Evolutionary conservation across 2,888 invertebrate species (phyloP), one percentile per base, ranked within the genome.

Genomic region (Leptopterna dolabrata): DNA sequence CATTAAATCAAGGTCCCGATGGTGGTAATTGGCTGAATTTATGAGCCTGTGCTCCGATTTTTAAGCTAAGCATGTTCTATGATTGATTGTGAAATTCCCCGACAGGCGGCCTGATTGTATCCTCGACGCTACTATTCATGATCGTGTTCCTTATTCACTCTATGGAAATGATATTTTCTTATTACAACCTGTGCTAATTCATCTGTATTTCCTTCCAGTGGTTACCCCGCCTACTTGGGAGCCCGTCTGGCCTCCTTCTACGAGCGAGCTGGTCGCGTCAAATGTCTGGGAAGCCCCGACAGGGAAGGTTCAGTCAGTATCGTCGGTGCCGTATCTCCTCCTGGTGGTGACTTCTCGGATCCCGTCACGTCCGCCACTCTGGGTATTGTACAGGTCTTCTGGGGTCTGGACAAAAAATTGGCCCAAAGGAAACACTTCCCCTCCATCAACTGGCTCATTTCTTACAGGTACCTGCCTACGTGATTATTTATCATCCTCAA

Each of bases 311-410:
- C 98, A 87, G 99, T 99, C 87, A 99, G 98, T 90, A 99, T 99
- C 93, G 99, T 99, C 89, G 99, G 99, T 90, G 99, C 99, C 92
- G 99, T 99, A 89, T 99, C 99, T 0, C 99, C 99, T 76, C 99
- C 99, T 91, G 99, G 99, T 93, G 99, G 99, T 93, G 99, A 99
- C 93, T 99, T 99, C 95, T 99, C 99, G 24, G 99, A 99, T 94
- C 99, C 99, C 84, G 99, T 99, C 86, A 99, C 99, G 1, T 98
- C 99, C 0, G 99, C 99, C 88, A 99, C 99, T 19, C 95, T 99
- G 89, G 97, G 98, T 93, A 99, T 99, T 92, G 99, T 99, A 89
- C 99, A 99, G 93, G 99, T 99, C 93, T 99, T 99, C 94, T 99
- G 99, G 99, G 99, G 99, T 89, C 93, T 99, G 91, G 99, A 99